phyloP scores from a whole-genome alignment of 2,113 vertebrate species.

The Aegithalos caudatus region DNA sequence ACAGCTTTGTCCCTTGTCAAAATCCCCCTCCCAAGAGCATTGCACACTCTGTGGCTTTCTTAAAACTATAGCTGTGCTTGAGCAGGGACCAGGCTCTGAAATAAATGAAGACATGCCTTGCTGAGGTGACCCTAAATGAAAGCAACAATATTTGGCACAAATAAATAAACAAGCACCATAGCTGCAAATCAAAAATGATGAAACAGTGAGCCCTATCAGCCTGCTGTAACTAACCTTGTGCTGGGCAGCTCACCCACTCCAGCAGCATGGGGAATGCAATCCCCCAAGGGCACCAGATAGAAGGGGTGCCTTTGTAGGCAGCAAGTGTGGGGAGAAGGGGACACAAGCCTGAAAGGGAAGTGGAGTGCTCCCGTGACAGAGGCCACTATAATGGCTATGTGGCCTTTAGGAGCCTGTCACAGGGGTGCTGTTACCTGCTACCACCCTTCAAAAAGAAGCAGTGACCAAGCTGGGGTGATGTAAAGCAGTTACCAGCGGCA shows the following conservation, averaged over 20 bases:
- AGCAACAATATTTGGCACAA: neutral
- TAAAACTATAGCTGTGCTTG: neutral
- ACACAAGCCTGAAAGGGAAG: neutral
- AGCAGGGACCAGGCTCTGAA: neutral
- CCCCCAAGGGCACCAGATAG: neutral
- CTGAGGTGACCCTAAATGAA: neutral
- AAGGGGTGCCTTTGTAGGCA: neutral
- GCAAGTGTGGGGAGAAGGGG: neutral
- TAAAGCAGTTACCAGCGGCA: neutral
- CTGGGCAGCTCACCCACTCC: neutral
- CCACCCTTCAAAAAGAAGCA: neutral
- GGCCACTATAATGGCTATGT: neutral
- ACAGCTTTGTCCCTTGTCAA: neutral
- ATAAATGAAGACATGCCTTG: neutral
- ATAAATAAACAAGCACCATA: neutral
- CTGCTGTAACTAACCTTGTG: neutral
- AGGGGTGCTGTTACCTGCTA: neutral
- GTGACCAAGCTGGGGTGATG: neutral
- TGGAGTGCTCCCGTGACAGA: accelerated
- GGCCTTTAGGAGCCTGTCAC: neutral
- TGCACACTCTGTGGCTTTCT: neutral
- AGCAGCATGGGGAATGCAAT: accelerated
- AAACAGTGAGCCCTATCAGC: neutral
- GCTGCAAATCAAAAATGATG: neutral
- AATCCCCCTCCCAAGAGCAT: neutral